Evolutionary conservation across 1,140 invertebrate genomes (phyloP), one percentile per base, ranked within the genome.

Genomic region (Apocrypta bakeri): DNA sequence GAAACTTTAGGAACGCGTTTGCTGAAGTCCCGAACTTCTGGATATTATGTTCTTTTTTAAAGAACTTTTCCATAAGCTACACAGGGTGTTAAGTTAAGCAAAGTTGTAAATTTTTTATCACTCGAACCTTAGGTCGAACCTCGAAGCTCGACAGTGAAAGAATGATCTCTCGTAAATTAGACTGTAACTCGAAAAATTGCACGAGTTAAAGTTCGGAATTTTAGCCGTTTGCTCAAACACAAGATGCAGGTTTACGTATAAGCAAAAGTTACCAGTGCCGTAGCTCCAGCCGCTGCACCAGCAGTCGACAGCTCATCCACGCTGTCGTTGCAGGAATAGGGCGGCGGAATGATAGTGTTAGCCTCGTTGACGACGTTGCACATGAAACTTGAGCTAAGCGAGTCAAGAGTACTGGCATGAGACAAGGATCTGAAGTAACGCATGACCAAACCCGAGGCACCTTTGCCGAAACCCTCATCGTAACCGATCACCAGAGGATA

Each of bases 401-500:
- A 96, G 90, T 97, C 96, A 81, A 95, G 93, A 74, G 96, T 97
- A 91, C 96, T 97, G 63, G 96, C 94, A 77, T 96, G 96, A 69
- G 96, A 96, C 83, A 97, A 86, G 42, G 96, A 96, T 78, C 95
- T 93, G 91, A 96, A 96, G 89, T 96, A 96, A 86, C 96, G 96
- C 77, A 96, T 96, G 93, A 97, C 96, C 48, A 96, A 96, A 85
- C 95, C 95, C 17, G 94, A 95, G 74, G 95, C 94, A 68, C 94
- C 93, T 86, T 95, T 95, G 42, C 95, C 94, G 27, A 81, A 84
- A 82, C 91, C 94, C 81, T 95, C 95, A 66, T 95, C 95, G 88
- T 95, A 96, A 33, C 95, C 96, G 79, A 97, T 96, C 27, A 97
- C 96, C 37, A 97, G 90, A 0, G 96, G 96, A 89, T 97, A 97